phyloP scores from a whole-genome alignment of 2,113 vertebrate genomes.

The Callionymus lyra region DNA sequence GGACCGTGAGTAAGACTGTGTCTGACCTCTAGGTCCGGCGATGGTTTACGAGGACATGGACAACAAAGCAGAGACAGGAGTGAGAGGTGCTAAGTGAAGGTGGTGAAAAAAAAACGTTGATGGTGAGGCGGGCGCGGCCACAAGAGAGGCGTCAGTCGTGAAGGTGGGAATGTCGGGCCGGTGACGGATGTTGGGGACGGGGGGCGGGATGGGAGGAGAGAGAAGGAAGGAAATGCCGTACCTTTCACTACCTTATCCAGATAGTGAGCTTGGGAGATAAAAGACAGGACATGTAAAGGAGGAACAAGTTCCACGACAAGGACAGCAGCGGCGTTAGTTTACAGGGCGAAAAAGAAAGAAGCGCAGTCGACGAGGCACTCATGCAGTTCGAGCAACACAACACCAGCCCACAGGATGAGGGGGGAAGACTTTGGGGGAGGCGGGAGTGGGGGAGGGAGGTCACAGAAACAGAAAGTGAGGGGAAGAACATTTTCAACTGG shows the following conservation, averaged over 20 bases:
- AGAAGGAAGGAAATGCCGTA: conserved; percentile 79
- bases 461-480: conserved; percentile 22
- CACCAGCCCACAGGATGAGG: conserved; percentile 29
- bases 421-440: conserved; percentile 23
- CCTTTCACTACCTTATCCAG: conserved; percentile 99
- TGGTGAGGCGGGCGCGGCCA: background rate
- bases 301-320: conserved; percentile 70
- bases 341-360: conserved; percentile 25
- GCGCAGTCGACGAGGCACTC: conserved; percentile 39
- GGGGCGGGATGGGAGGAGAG: conserved; percentile 63
- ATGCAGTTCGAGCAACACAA: conserved; percentile 53
- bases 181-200: conserved; percentile 28
- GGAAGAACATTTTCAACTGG: conserved; percentile 23
- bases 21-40: too few relatives aligned
- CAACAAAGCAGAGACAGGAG: conserved; percentile 35
- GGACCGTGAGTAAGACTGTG: too few relatives aligned
- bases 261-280: conserved; percentile 99
- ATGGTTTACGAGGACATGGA: conserved; percentile 15
- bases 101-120: conserved; percentile 29
- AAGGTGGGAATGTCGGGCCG: too few relatives aligned
- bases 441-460: conserved; percentile 1
- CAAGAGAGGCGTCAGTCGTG: too few relatives aligned
- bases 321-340: conserved; percentile 61
- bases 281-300: conserved; percentile 98
- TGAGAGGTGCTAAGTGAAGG: conserved; percentile 56